Conservation (phyloP, 2,113 vertebrate genomes). For the Benitochromis conjunctus region DNA sequence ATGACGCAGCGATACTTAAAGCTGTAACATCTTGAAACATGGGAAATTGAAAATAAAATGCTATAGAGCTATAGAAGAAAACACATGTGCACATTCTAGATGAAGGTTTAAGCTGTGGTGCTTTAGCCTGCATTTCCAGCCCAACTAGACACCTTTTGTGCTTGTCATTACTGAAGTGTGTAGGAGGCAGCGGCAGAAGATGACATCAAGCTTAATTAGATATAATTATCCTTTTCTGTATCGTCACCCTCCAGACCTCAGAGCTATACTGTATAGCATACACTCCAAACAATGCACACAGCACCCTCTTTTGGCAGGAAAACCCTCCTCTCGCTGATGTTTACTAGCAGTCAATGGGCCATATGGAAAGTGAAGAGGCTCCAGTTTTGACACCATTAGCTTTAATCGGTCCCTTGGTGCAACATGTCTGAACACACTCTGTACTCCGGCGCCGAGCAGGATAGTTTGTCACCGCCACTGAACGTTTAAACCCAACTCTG, state of each 20-base stretch:
- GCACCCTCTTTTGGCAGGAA: slow-evolving; percentile 55
- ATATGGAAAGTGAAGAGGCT: slow-evolving; percentile 29
- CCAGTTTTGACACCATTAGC: slow-evolving; percentile 43
- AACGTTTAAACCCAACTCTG: slow-evolving; percentile 6
- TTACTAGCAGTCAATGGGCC: slow-evolving; percentile 9
- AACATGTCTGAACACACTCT: slow-evolving; percentile 18
- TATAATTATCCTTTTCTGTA: slow-evolving; percentile 52
- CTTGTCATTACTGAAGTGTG: slow-evolving; percentile 22
- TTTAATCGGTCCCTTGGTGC: slow-evolving; percentile 42
- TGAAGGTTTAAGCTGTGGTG: not conserved
- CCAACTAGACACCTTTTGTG: not conserved
- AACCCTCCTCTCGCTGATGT: not conserved
- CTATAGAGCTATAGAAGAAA: not conserved
- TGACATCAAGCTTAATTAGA: slow-evolving; percentile 64
- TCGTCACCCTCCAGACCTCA: slow-evolving; percentile 25
- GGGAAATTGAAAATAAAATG: not conserved
- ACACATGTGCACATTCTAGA: not conserved
- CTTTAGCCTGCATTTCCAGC: not conserved
- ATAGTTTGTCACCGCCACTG: slow-evolving; percentile 36
- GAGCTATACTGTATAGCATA: not conserved
- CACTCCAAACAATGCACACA: slow-evolving; percentile 22
- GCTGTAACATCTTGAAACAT: not conserved
- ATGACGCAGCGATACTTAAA: not conserved
- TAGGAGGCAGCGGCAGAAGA: slow-evolving; percentile 36
- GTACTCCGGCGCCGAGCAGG: slow-evolving; percentile 12